Base-by-base conservation (phyloP, 2,888 invertebrate species). In the Meandrusa payeni region DNA sequence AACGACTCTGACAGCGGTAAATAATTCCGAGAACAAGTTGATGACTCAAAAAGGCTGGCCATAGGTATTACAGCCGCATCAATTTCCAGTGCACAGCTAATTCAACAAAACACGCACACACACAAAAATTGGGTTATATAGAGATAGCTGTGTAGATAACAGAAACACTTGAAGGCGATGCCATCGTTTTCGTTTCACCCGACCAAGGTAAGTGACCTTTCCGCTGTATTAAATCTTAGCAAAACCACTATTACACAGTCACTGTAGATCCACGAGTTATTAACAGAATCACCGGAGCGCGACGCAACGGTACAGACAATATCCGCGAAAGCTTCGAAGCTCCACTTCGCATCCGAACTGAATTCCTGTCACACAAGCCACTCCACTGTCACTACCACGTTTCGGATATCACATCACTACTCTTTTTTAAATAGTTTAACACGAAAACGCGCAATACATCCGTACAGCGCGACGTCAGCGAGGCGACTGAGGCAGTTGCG, bases 171-270 rank as follows among this genome's bases (percentile, higher is more conserved):
- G 32, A 40, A 48, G 39, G 44, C 34, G 45, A 52, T 46, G 47
- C 48, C 52, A 39, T 53, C 54, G 53, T 45, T 44, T 41, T 53
- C 53, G 48, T 61, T 61, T 68, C 61, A 61, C 63, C 68, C 73
- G 66, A 72, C 68, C 72, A 81, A 81, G 85, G 85, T 83, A 82
- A 78, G 81, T 80, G 82, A 83, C 79, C 85, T 82, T 79, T 79
- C 63, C 76, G 70, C 69, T 60, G 72, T 68, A 67, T 69, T 77
- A 79, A 76, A 80, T 81, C 82, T 83, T 76, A 69, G 78, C 72
- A 70, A 68, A 76, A 68, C 70, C 74, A 77, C 79, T 77, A 73
- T 69, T 68, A 72, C 77, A 69, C 71, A 64, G 64, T 58, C 64
- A 79, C 79, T 74, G 76, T 75, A 75, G 72, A 80, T 78, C 75